Base-by-base conservation (phyloP, 2,888 invertebrate species). In the Bombyx huttoni region DNA sequence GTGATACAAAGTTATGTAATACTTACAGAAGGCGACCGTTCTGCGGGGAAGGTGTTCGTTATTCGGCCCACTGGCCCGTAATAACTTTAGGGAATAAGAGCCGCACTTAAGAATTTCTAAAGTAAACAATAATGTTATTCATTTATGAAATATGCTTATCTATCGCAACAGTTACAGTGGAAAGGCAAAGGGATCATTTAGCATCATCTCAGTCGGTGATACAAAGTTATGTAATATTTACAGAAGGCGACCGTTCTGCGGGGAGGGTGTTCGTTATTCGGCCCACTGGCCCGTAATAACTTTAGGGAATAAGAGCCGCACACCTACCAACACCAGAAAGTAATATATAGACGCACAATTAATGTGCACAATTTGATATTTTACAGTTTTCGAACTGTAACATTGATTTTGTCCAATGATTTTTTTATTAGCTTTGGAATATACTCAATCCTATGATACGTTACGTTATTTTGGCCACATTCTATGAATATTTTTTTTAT, bases 281-380 rank as follows among this genome's bases (percentile, higher is more conserved):
- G 83, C 74, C 80, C 87, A 83, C 71, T 86, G 87, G 74, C 75
- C 78, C 83, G 74, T 85, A 83, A 87, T 86, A 84, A 86, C 87
- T 84, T 87, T 72, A 71, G 87, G 87, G 87, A 87, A 84, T 83
- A 78, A 78, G 65, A 73, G 75, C 57, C 78, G 63, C 83, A 59
- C 56, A 68, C 73, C 81, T 68, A 75, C 81, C 77, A 69, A 83
- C 85, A 80, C 83, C 74, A 70, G 64, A 53, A 57, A 52, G 55
- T 54, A 51, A 13, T 49, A 50, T 7, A 1, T 54, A 49, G 56
- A 34, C 74, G 63, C 34, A 14, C 3, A 8, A 57, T 54, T 45
- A 51, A n/a, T 12, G 68, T 70, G 73, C 68, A 54, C 24, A 0
- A 9, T n/a, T 63, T 65, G 33, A 24, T 24, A 24, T 3, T 24